Evolutionary conservation across 2,888 invertebrate genomes (phyloP), one percentile per base, ranked within the genome.

Genomic region (Nudaria mundana): DNA sequence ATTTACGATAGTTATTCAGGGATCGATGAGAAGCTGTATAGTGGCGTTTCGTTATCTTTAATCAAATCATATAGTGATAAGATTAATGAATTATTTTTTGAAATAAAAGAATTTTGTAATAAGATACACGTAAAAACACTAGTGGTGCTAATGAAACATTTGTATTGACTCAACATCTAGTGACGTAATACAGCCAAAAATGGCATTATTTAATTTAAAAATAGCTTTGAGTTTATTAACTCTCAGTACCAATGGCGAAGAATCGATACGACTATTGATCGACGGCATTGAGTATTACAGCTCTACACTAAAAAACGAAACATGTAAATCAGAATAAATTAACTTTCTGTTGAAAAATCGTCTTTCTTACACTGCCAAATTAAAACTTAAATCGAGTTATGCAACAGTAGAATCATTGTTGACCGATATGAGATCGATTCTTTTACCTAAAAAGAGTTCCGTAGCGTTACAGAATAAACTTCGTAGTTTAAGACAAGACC

Each of bases 341-440:
- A 32, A 37, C 10, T 32, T 37, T 36, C 29, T 41, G 8, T 32
- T 41, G 8, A 32, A 37, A 12, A 32, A 6, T 41, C 23, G 41
- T 7, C 18, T 18, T 15, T 16, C 25, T 7, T 15, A 34, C 10
- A 16, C 25, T 6, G 34, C 25, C 1, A 33, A 25, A 15, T 11
- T 33, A 33, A 33, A 25, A 16, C 25, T 33, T 24, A 33, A 33
- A n/a, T 11, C 34, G 4, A 34, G 16, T 25, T 25, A 26, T n/a
- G 11, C 14, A 8, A 16, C 25, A 6, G 25, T 26, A 34, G 24
- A 33, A n/a, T 7, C 15, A 10, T 30, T 33, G 15, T 14, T 39
- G 6, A 5, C 5, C 8, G 29, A 39, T 16, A 33, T 33, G 29
- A 28, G 29, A 16, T 12, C 6, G 6, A 12, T 18, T n/a, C 29